Base-by-base conservation (phyloP, 2,113 vertebrate genomes). In the Chelonoidis abingdonii region DNA sequence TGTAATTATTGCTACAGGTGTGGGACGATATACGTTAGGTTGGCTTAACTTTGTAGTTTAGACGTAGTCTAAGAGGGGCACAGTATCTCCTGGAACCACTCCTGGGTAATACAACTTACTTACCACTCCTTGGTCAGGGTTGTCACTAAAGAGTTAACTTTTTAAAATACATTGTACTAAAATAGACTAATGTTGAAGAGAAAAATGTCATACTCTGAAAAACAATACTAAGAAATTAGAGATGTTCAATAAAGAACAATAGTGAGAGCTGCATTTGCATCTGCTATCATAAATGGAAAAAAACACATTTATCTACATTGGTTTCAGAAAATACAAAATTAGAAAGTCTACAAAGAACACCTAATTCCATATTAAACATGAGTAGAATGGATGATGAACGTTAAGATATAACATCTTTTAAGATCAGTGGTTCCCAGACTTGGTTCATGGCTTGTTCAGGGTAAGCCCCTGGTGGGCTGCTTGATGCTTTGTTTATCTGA, bases 101-200 rank as follows among this genome's bases (percentile, higher is more conserved):
- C 7, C 22, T 80, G 24, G 24, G 65, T 59, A 4, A 52, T 17
- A 47, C 3, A 19, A 0, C 0, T 54, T n/a, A 29, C 35, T 31
- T 87, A 4, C 2, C 29, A 27, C 1, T 83, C 0, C 0, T 87
- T 92, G 49, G 13, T 2, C 47, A 79, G 17, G 78, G 2, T 24
- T 80, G 9, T 65, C 84, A 52, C 9, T 31, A 14, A 75, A 12
- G 24, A 62, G 57, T 35, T 1, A 0, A 0, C 14, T 95, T 89
- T 1, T 8, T 47, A 17, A 5, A 4, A 0, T 1, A 76, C 38
- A 75, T 90, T 84, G 3, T 11, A 82, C 47, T 31, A 5, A 83
- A 44, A 86, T 53, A 0, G 50, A 62, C 27, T 80, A 52, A 29
- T 11, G 16, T 50, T 19, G 19, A 50, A 50, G 14, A 16, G 47